Evolutionary conservation across 2,797 vertebrate genomes (phyloP).

Genomic region (Mycteria americana): DNA sequence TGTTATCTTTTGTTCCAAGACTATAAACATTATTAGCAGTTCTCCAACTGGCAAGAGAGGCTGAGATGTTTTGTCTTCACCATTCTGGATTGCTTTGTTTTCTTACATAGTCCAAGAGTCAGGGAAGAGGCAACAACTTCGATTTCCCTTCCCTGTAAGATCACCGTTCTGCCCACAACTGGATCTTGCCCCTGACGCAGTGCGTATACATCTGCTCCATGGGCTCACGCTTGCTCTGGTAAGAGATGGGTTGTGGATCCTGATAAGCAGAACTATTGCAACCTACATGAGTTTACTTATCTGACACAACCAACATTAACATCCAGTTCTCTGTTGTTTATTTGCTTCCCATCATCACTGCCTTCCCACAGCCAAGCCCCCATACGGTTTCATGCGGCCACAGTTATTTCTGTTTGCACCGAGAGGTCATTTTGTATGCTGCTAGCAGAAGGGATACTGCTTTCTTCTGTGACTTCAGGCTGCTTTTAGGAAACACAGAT

Average conservation of each 20-base stretch:
- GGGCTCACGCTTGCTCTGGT: neutral
- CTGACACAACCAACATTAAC: neutral
- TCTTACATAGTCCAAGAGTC: neutral
- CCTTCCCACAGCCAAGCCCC: neutral
- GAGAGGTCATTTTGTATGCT: neutral
- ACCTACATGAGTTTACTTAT: neutral
- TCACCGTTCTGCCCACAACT: neutral
- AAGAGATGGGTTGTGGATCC: neutral
- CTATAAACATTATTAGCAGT: conserved; percentile 41
- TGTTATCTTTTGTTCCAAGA: conserved; percentile 40
- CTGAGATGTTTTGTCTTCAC: neutral
- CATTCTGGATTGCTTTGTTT: neutral
- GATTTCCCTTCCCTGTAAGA: neutral
- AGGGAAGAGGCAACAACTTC: neutral
- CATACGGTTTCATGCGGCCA: neutral
- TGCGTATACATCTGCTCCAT: accelerated
- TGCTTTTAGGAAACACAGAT: conserved; percentile 56
- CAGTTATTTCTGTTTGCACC: neutral
- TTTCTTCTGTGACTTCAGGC: conserved; percentile 50
- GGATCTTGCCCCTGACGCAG: neutral
- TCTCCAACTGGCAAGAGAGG: neutral
- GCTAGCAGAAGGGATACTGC: conserved; percentile 1
- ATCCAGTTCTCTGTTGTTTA: neutral
- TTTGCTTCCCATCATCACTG: neutral
- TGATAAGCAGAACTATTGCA: neutral